Conservation (phyloP, 2,888 invertebrate genomes). For the Nineta flava region DNA sequence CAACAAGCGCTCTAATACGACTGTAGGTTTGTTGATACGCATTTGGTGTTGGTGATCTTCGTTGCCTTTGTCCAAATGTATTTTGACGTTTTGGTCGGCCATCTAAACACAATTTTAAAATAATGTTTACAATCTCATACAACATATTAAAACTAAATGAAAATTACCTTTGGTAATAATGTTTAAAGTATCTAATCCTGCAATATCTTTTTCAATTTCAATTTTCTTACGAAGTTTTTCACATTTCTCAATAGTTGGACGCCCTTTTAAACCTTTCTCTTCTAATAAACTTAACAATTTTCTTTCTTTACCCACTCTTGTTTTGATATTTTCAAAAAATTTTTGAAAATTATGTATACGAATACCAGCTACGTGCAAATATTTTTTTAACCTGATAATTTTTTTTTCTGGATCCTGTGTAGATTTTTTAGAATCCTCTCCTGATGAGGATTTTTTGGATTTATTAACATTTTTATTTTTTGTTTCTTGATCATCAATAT, state of each 20-base stretch:
- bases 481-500: not conserved
- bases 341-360: not conserved
- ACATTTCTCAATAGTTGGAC: not conserved
- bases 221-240: not conserved
- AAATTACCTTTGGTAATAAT: no score
- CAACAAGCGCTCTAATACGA: not conserved
- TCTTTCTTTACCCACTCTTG: not conserved
- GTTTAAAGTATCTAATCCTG: not conserved
- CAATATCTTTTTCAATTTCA: not conserved
- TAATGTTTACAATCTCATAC: no score
- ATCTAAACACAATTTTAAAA: not conserved
- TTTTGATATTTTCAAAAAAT: not conserved
- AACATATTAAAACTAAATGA: no score
- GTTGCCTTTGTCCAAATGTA: not conserved
- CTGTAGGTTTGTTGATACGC: not conserved
- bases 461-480: not conserved
- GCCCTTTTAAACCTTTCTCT: not conserved
- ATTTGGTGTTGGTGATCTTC: not conserved
- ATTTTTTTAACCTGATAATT: not conserved
- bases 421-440: no score
- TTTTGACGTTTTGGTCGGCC: not conserved
- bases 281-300: not conserved
- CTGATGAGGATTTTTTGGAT: not conserved
- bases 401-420: not conserved
- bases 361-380: not conserved